Base-by-base conservation (phyloP, 2,113 vertebrate genomes). In the Melanocharis versteri region DNA sequence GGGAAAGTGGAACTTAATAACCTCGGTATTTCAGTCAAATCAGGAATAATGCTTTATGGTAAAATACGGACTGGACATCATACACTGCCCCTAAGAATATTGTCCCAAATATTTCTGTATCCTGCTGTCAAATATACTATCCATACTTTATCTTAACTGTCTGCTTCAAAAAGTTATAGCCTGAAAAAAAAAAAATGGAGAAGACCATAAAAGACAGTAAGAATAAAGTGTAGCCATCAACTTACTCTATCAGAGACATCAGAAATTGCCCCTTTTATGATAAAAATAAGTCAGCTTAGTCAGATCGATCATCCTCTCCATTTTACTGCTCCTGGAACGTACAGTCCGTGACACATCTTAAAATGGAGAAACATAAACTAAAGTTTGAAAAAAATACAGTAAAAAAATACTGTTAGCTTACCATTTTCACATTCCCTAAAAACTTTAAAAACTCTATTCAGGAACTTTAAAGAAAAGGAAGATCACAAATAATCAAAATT, bases 401-500 rank as follows among this genome's bases (percentile, higher is more conserved):
- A 39, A 42, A 65, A 27, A 22, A 60, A 23, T 27, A 40, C 44
- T 16, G 31, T 64, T 79, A 62, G 19, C 30, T 70, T 31, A 92
- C 72, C 45, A 39, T 86, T 94, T 95, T 94, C 89, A 95, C 75
- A 89, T 82, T 62, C 21, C 40, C 30, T 56, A 11, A 47, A 94
- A 95, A 92, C 48, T 69, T 85, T 51, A 90, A 84, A 47, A 94
- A 54, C 45, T 73, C 27, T 77, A 10, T 61, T 96, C 19, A 40
- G 69, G 83, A 92, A 47, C 73, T 78, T 94, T 76, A 89, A 96
- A 92, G 83, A 76, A 94, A 96, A 91, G 62, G n/a, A 87, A 90
- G 39, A 80, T 91, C 69, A 80, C 58, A 95, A 93, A 60, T 83
- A 93, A 96, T 42, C 50, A 78, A 92, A 62, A 65, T 60, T n/a